A percentile compares a stretch with the other conserved stretches of the same genome.
Conservation (phyloP, 2,113 vertebrate species). For the Micronisus gabar region DNA sequence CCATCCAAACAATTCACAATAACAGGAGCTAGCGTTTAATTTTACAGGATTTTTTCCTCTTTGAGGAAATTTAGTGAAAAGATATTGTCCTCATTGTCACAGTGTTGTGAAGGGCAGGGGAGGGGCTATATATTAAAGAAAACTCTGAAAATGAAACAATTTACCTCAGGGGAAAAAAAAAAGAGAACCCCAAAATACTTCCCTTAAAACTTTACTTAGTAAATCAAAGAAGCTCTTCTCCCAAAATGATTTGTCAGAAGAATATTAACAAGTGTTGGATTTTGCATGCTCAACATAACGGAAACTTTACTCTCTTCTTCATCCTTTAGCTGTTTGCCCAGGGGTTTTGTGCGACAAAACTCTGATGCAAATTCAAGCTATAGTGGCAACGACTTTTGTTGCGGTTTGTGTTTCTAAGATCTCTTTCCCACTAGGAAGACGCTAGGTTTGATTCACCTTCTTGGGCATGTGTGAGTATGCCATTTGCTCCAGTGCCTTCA, state of each 20-base stretch:
- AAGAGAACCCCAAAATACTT: neutral
- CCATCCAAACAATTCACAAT: constrained; percentile 21
- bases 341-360: neutral
- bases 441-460: neutral
- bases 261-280: neutral
- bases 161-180: neutral
- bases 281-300: neutral
- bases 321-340: neutral
- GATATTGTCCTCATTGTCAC: neutral
- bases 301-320: neutral
- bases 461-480: neutral
- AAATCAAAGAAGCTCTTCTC: neutral
- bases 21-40: neutral
- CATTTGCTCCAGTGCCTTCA: neutral
- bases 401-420: neutral
- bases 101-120: neutral
- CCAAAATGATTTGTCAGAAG: neutral
- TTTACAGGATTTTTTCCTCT: neutral
- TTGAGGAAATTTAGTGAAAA: neutral
- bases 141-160: neutral
- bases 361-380: neutral
- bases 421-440: neutral
- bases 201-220: neutral
- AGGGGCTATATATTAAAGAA: neutral
- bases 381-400: neutral